Evolutionary conservation across 2,797 vertebrate species (phyloP), one percentile per base, ranked within the genome.

Genomic region (Danio tinwini): DNA sequence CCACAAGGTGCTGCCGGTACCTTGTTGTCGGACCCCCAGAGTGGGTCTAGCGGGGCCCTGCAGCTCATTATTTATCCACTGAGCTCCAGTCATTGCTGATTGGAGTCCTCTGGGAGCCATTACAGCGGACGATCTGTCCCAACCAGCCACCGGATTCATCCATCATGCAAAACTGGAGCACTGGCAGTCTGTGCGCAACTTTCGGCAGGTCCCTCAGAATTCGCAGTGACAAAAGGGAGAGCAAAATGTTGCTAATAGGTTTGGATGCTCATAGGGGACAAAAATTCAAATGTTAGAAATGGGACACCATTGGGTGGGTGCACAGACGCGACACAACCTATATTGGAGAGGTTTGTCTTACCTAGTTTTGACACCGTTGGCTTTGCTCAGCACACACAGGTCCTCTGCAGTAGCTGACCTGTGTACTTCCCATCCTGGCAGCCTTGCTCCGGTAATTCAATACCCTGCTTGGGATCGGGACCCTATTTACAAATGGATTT

Each of bases 91-190:
- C 90, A 86, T 42, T 86, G 86, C 89, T 91, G 89, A 91, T 90
- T 90, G 88, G 84, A 82, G 84, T 92, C 93, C 93, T 90, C 64
- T 5, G 92, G 90, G 93, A 93, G 86, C 89, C 89, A 91, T 94
- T 95, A 93, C 75, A 90, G 86, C 79, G 71, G 88, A 86, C 86
- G 88, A 88, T 87, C 88, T 90, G 90, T 93, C 92, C 84, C 82
- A 11, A 70, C 87, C 88, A 87, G 82, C 83, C 85, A 76, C 81
- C 13, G 81, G 86, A 78, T 80, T 88, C 91, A 94, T 94, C 91
- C 91, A 92, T 95, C 93, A 94, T 90, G 88, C 88, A 91, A 91
- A 94, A 90, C 82, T 88, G 81, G 88, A 89, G 80, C 87, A 72
- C 17, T 84, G 85, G 78, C 77, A 84, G 69, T 76, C 11, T 16